Conservation (phyloP, 2,888 invertebrate genomes). For the Heliconius ismenius region DNA sequence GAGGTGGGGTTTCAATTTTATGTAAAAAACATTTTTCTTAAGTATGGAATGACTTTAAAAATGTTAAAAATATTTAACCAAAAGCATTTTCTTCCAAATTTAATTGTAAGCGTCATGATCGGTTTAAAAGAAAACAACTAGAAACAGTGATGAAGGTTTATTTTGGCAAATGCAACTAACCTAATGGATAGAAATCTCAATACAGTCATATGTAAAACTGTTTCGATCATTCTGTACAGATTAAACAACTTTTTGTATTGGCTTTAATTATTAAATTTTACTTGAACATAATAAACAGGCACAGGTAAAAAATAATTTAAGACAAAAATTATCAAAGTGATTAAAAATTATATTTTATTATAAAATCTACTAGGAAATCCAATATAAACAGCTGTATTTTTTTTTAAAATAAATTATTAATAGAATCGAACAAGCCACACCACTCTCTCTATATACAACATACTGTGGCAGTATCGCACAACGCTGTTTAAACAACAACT, state of each 20-base stretch:
- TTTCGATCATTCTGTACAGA: conserved; percentile 56
- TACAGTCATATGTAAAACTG: conserved; percentile 66
- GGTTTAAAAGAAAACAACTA: conserved; percentile 39
- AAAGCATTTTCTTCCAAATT: too few relatives aligned
- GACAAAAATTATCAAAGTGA: neutral
- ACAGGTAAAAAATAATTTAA: neutral
- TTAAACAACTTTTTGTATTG: conserved; percentile 45
- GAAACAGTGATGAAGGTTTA: conserved; percentile 80
- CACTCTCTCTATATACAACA: conserved; percentile 61
- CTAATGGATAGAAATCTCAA: conserved; percentile 74
- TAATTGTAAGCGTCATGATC: conserved; percentile 42
- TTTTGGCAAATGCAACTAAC: conserved; percentile 81
- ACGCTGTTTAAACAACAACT: conserved; percentile 56
- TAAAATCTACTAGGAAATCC: conserved; percentile 4
- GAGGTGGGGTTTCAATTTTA: too few relatives aligned
- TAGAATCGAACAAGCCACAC: conserved; percentile 58
- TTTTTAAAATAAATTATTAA: conserved; percentile 62
- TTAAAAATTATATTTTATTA: neutral
- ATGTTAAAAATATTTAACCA: too few relatives aligned
- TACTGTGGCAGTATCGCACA: conserved; percentile 52
- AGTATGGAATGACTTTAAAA: too few relatives aligned
- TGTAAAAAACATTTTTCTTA: too few relatives aligned
- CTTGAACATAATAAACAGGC: conserved; percentile 11
- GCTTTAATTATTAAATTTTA: conserved; percentile 16
- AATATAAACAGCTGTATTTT: conserved; percentile 34